Evolutionary conservation across 2,888 invertebrate genomes (phyloP).

Genomic region (Polyploca ridens): DNA sequence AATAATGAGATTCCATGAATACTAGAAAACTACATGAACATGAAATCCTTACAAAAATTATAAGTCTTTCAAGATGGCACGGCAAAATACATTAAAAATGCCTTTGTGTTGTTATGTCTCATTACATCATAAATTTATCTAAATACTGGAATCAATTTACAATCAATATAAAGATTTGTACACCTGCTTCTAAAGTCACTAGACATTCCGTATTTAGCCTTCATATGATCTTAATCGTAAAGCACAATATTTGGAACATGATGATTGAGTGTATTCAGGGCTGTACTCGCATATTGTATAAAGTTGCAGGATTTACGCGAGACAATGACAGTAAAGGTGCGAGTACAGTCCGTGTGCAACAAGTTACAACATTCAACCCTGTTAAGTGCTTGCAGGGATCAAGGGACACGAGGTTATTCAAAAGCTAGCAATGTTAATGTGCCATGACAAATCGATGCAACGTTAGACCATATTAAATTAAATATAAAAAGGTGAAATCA

Average conservation of each 20-base stretch:
- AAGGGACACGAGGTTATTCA: slow-evolving; percentile 81
- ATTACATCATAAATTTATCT: slow-evolving; percentile 66
- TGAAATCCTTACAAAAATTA: slow-evolving; percentile 80
- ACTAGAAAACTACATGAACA: slow-evolving; percentile 83
- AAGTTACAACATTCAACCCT: slow-evolving; percentile 78
- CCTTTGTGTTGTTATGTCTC: slow-evolving; percentile 69
- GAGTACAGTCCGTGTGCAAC: slow-evolving; percentile 70
- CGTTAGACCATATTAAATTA: slow-evolving; percentile 61
- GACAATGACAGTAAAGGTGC: slow-evolving; percentile 31
- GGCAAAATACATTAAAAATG: slow-evolving; percentile 81
- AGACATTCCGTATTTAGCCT: slow-evolving; percentile 78
- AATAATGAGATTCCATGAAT: slow-evolving; percentile 82
- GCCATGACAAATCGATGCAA: slow-evolving; percentile 64
- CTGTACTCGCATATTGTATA: slow-evolving; percentile 54
- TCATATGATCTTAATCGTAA: slow-evolving; percentile 64
- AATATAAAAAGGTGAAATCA: slow-evolving; percentile 57
- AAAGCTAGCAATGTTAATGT: slow-evolving; percentile 72
- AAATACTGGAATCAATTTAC: slow-evolving; percentile 81
- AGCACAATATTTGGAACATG: slow-evolving; percentile 62
- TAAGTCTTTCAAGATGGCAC: slow-evolving; percentile 83
- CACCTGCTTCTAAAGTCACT: slow-evolving; percentile 74
- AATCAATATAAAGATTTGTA: slow-evolving; percentile 79
- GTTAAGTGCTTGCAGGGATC: slow-evolving; percentile 77
- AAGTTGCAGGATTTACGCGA: slow-evolving; percentile 22
- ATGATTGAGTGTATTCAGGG: slow-evolving; percentile 46